Base-by-base conservation (phyloP, 2,888 invertebrate species). In the Chouioia cunea region DNA sequence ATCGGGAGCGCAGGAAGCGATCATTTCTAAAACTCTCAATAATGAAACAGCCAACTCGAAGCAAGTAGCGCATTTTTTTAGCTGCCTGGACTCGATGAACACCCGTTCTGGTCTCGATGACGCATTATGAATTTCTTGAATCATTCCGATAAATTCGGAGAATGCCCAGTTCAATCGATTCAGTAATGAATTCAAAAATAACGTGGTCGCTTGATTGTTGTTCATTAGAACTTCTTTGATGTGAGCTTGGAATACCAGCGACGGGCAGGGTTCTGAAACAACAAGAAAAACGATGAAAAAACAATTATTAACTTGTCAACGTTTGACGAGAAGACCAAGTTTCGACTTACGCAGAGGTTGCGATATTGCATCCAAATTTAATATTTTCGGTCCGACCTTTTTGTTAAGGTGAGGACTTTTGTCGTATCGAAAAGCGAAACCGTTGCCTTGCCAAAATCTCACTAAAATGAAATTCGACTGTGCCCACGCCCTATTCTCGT, bases 131-230 rank as follows among this genome's bases (percentile, higher is more conserved):
- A 92, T 91, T 88, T 95, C 94, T 83, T 95, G 95, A 80, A 95
- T 88, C 88, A 94, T 91, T 23, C 93, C 91, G 75, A 95, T 93
- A 80, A 95, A 95, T 81, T 95, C 95, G 0, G 95, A 95, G 82
- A 95, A 95, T 0, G 94, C 93, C 95, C 95, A 95, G 86, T 95
- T 95, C 4, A 95, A 87, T 78, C 95, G 94, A 80, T 92, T 93
- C 6, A 95, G 87, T 23, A 95, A 86, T 0, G 93, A 93, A 84
- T 94, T 93, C 14, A 95, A 86, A 80, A 92, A 93, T 0, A 89
- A 86, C 0, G 91, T 91, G 0, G 93, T 90, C 20, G 89, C 87
- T 44, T 90, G 89, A 8, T 91, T 89, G 79, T 93, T 91, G 2
- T 87, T 85, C 0, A 86, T 75, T 44, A 95, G 81, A 62, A 91